Base-by-base conservation (phyloP, 2,888 invertebrate genomes). In the Plemyria rubiginata region DNA sequence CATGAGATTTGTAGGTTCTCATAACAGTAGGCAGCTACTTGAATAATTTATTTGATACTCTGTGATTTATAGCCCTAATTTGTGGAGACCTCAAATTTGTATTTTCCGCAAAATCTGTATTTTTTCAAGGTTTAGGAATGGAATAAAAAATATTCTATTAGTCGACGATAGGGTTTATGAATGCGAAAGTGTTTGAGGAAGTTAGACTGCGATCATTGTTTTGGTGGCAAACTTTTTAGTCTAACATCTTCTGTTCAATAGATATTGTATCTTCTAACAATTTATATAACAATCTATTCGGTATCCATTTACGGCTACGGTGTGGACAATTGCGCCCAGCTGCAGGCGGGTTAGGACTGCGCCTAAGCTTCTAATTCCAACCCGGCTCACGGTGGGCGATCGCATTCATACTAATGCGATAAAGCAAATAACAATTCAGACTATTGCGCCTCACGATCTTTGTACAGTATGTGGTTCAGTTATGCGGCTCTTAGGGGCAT, bases 21-120 rank as follows among this genome's bases (percentile, higher is more conserved):
- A 59, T 64, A 57, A 52, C 68, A 62, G 60, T 45, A 63, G 60
- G 62, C 58, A 67, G 65, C 58, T 60, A 70, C 62, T 67, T 66
- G 67, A 68, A 70, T 68, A 68, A 70, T 70, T 69, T 70, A 70
- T 66, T 70, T 69, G 67, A 70, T 67, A 62, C 54, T 59, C 54
- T 56, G 62, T 70, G 68, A 69, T 70, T 69, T 67, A 70, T 67
- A 62, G 62, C 46, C 64, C 62, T 68, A 68, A 70, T 70, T 70
- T 68, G 62, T 65, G 60, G 62, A 22, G 22, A 66, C 65, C 62
- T 51, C 62, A 60, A 66, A 63, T 66, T 54, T 55, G 54, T 60
- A 52, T 60, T 66, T 54, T 58, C 54, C 57, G 54, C 43, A 66
- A 62, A 66, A 57, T 60, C 46, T n/a, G n/a, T n/a, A n/a, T n/a